A percentile compares a stretch with the other conserved stretches of the same genome.
Evolutionary conservation across 2,888 invertebrate genomes (phyloP).

Genomic region (Pyrocoelia pectoralis): DNA sequence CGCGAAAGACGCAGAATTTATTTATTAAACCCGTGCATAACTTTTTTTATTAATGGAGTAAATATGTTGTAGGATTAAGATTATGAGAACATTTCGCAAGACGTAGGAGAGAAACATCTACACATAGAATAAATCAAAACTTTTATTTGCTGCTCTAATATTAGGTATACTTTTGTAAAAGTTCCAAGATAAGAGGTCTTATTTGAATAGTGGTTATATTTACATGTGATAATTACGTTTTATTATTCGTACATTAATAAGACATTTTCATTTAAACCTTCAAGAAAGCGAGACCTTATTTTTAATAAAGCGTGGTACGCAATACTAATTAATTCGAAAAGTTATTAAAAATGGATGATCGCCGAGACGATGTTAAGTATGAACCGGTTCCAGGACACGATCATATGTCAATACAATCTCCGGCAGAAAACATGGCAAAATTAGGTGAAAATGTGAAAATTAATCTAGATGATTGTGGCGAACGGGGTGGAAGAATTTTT

Average conservation of each 20-base stretch:
- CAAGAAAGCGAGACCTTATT: not conserved
- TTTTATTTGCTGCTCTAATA: not conserved
- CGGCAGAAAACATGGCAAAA: not conserved
- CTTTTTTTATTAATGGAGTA: too few species aligned
- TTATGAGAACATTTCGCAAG: not conserved
- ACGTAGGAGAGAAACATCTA: not conserved
- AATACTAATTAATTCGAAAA: too few species aligned
- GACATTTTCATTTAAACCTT: not conserved
- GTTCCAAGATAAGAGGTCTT: not conserved
- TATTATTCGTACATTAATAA: too few species aligned
- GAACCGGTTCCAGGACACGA: constrained; percentile 21
- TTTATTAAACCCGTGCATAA: too few species aligned
- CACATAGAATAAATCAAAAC: not conserved
- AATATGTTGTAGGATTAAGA: not conserved
- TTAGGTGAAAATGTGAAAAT: not conserved
- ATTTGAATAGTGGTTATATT: not conserved
- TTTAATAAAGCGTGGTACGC: not conserved
- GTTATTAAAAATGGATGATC: constrained; percentile 22
- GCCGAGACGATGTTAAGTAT: constrained; percentile 24
- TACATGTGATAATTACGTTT: not conserved
- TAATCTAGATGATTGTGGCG: constrained; percentile 11
- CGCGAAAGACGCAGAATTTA: too few species aligned
- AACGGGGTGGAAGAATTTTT: constrained; percentile 36
- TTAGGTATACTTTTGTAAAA: not conserved
- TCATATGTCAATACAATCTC: constrained; percentile 4